Conservation (phyloP, 2,888 invertebrate genomes). For the Agonopterix arenella region DNA sequence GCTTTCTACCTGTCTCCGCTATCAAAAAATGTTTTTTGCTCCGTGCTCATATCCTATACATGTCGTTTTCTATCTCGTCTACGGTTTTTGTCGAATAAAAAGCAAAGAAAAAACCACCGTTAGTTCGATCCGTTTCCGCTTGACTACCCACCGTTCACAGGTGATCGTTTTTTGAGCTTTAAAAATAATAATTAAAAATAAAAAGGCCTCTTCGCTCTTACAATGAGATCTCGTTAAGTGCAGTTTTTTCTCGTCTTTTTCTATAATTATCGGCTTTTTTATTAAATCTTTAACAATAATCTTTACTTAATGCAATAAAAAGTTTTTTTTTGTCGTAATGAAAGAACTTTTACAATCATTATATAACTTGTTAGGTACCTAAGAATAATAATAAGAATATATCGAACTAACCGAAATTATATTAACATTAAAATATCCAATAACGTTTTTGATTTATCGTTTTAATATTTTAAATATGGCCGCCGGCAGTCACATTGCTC, state of each 20-base stretch:
- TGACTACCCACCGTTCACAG: slow-evolving; percentile 65
- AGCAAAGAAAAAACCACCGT: slow-evolving; percentile 58
- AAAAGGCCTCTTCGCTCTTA: slow-evolving; percentile 42
- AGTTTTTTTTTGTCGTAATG: slow-evolving; percentile 12
- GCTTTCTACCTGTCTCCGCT: slow-evolving; percentile 18
- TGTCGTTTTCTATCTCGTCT: slow-evolving; percentile 60
- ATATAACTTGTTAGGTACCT: not conserved
- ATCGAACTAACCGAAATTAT: slow-evolving; percentile 19
- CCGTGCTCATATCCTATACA: slow-evolving; percentile 56
- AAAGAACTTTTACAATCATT: too few relatives aligned
- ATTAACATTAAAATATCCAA: slow-evolving; percentile 64
- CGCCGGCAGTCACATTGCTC: slow-evolving; percentile 46
- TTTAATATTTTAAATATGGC: slow-evolving; percentile 69
- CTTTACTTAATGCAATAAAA: slow-evolving; percentile 17
- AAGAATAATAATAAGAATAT: too few relatives aligned
- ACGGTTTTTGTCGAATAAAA: slow-evolving; percentile 58
- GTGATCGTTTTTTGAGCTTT: slow-evolving; percentile 58
- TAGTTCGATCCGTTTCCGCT: slow-evolving; percentile 71
- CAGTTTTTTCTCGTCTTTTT: slow-evolving; percentile 39
- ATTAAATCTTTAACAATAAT: slow-evolving; percentile 17
- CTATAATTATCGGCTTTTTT: slow-evolving; percentile 41
- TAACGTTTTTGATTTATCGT: slow-evolving; percentile 66
- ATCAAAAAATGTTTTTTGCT: slow-evolving; percentile 42
- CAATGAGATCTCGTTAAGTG: slow-evolving; percentile 62
- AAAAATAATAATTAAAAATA: slow-evolving; percentile 63